Conservation (phyloP, 1,140 invertebrate genomes). For the Leptinotarsa texana region DNA sequence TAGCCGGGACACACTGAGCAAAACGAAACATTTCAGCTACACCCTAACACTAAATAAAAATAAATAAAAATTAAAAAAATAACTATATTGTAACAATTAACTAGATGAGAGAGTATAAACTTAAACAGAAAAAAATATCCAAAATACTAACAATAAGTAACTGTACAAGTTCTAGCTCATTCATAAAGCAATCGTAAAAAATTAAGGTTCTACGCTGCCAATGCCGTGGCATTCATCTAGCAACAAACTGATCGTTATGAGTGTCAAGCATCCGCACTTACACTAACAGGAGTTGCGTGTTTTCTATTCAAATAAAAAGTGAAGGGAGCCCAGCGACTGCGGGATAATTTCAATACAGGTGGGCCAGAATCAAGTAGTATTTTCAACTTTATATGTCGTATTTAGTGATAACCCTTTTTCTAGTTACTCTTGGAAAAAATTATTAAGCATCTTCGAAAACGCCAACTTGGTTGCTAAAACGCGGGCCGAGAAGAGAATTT, state of each 20-base stretch:
- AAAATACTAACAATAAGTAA: conserved; percentile 40
- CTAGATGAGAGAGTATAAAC: conserved; percentile 40
- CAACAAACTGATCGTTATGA: too few relatives aligned
- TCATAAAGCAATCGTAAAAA: neutral
- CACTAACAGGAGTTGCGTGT: neutral
- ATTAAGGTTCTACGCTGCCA: neutral
- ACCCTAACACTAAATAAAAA: conserved; percentile 30
- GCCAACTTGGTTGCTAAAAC: too few relatives aligned
- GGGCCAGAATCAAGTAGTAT: neutral
- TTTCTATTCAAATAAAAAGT: neutral
- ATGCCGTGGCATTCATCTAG: neutral
- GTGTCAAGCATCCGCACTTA: neutral
- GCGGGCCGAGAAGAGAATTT: too few relatives aligned
- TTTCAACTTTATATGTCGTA: too few relatives aligned
- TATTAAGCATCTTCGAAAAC: too few relatives aligned
- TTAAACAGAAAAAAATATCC: conserved; percentile 36
- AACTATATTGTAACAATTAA: conserved; percentile 40
- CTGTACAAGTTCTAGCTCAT: conserved; percentile 30
- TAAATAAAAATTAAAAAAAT: conserved; percentile 42
- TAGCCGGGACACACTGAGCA: too few relatives aligned
- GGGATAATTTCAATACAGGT: neutral
- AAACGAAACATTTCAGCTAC: conserved; percentile 23
- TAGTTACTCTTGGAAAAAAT: too few relatives aligned
- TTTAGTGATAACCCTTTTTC: too few relatives aligned
- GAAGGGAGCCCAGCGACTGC: neutral